phyloP scores from a whole-genome alignment of 2,888 invertebrate genomes.

The Shargacucullia verbasci region DNA sequence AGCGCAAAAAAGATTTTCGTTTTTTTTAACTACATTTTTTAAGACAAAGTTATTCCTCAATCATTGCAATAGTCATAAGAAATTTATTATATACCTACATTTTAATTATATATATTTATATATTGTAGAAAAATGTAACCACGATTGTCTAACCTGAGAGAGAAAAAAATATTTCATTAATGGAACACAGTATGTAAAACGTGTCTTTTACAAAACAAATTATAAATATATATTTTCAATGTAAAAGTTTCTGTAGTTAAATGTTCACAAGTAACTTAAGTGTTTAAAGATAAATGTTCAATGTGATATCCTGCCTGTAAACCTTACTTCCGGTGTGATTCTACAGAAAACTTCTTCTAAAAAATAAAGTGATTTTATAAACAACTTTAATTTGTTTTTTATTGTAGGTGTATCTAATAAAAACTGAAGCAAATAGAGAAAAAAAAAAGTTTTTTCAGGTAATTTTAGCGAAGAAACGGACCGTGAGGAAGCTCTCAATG shows the following conservation, averaged over 20 bases:
- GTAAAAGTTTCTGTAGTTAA: slow-evolving; percentile 58
- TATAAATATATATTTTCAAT: slow-evolving; percentile 42
- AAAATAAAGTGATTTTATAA: slow-evolving; percentile 82
- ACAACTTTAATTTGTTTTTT: slow-evolving; percentile 43
- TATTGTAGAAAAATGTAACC: slow-evolving; percentile 2
- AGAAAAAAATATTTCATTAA: slow-evolving; percentile 29
- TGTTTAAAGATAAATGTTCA: slow-evolving; percentile 80
- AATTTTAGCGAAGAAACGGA: no score
- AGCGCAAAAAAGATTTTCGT: slow-evolving; percentile 29
- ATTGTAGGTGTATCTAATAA: no score
- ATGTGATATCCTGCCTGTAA: slow-evolving; percentile 88
- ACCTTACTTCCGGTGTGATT: slow-evolving; percentile 83
- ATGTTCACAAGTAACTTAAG: slow-evolving; percentile 65
- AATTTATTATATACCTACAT: neutral
- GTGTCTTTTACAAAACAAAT: slow-evolving; percentile 39
- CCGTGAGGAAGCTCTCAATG: no score
- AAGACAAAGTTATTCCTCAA: no score
- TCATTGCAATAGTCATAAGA: slow-evolving; percentile 10
- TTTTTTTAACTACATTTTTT: no score
- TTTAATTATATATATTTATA: neutral
- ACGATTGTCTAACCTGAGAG: slow-evolving; percentile 31
- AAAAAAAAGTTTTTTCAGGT: no score
- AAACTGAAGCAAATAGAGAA: no score
- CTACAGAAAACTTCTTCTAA: slow-evolving; percentile 77
- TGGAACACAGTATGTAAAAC: slow-evolving; percentile 30